Evolutionary conservation across 2,888 invertebrate species (phyloP).

Genomic region (Troides helena): DNA sequence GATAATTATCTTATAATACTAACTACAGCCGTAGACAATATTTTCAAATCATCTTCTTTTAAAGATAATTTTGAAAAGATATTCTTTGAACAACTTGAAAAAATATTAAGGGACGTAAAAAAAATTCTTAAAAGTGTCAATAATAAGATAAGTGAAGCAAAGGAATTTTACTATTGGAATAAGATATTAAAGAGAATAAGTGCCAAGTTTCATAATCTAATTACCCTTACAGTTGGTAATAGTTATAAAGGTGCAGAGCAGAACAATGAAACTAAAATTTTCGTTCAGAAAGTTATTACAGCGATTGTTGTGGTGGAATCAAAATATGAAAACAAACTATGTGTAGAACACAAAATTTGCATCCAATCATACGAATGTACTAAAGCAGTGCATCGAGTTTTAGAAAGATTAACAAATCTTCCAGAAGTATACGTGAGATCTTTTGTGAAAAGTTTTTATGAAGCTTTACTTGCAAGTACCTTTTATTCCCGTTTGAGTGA

Average conservation of each 20-base stretch:
- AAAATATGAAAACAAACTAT: conserved; percentile 50
- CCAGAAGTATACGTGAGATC: conserved; percentile 42
- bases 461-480: conserved; percentile 39
- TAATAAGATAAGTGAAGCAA: conserved; percentile 39
- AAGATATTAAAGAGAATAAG: conserved; percentile 56
- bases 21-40: conserved; percentile 46
- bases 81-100: conserved; percentile 45
- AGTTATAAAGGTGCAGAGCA: conserved; percentile 40
- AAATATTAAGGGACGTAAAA: conserved; percentile 42
- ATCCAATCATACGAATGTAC: conserved; percentile 47
- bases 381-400: conserved; percentile 43
- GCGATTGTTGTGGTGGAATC: conserved; percentile 49
- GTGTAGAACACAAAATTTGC: conserved; percentile 51
- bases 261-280: conserved; percentile 39
- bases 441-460: conserved; percentile 44
- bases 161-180: conserved; percentile 47
- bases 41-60: conserved; percentile 37
- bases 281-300: conserved; percentile 42
- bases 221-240: conserved; percentile 40
- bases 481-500: conserved; percentile 50
- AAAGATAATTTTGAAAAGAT: conserved; percentile 33
- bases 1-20: conserved; percentile 52
- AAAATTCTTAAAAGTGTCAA: conserved; percentile 44
- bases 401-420: conserved; percentile 42
- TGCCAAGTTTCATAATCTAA: conserved; percentile 49